Percentiles rank a stretch among this genome's conserved stretches.
These are phyloP conservation scores for Drosophila repletoides DNA, from an alignment of 1,140 invertebrate genomes.

Conservation along the genomic window DNA sequence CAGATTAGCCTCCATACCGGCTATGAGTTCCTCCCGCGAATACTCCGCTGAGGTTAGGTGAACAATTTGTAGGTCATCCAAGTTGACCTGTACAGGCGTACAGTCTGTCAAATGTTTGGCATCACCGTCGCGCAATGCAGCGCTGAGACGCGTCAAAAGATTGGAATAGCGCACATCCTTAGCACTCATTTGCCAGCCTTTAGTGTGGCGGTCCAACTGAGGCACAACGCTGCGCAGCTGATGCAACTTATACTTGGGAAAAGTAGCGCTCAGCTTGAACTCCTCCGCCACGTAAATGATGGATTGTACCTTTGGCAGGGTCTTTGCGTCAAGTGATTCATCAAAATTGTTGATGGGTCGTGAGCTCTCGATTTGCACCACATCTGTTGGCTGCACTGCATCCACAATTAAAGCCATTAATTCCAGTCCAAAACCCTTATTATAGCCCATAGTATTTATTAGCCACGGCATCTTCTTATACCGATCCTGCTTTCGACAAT, in stretches of 20 bases:
- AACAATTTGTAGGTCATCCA: constrained; percentile 44
- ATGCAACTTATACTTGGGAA: constrained; percentile 42
- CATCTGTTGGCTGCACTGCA: constrained; percentile 82
- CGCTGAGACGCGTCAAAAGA: constrained; percentile 58
- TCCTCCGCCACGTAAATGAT: constrained; percentile 51
- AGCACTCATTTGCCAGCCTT: constrained; percentile 60
- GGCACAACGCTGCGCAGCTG: constrained; percentile 40
- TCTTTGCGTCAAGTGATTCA: constrained; percentile 66
- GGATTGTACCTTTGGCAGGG: constrained; percentile 55
- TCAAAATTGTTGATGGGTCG: constrained; percentile 83
- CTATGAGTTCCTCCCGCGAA: constrained; percentile 37
- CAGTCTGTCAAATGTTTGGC: constrained; percentile 57
- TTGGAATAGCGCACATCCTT: constrained; percentile 70
- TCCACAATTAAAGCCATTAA: constrained; percentile 83
- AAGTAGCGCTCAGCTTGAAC: constrained; percentile 9
- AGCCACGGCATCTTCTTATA: constrained; percentile 83
- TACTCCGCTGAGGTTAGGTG: constrained; percentile 31
- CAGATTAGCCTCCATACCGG: constrained; percentile 70
- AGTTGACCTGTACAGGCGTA: constrained; percentile 26
- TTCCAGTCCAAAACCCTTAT: constrained; percentile 84
- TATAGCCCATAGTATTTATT: constrained; percentile 87
- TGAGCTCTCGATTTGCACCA: constrained; percentile 84
- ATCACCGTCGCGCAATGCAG: constrained; percentile 40
- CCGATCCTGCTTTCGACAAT: constrained; percentile 50
- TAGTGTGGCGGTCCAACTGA: constrained; percentile 14